Evolutionary conservation across 2,888 invertebrate species (phyloP).

Genomic region (Ochropleura leucogaster): DNA sequence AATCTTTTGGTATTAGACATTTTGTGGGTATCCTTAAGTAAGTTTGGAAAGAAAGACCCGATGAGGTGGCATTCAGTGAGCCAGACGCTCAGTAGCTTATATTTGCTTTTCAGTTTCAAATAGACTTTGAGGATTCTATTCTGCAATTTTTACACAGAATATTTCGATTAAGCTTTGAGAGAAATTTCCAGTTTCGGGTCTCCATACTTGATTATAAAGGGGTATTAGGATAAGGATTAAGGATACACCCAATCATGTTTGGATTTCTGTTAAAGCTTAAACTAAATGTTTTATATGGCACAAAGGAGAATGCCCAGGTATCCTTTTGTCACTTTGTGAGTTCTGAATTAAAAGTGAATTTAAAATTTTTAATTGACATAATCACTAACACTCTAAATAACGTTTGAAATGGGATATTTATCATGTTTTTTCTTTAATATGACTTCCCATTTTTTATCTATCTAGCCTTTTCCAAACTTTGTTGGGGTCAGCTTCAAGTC

Average conservation of each 20-base stretch:
- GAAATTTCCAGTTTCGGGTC: background rate
- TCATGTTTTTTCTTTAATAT: no score
- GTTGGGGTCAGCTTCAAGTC: no score
- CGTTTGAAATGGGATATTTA: no score
- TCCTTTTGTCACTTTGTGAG: background rate
- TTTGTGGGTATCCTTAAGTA: slow-evolving; percentile 21
- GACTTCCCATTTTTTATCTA: no score
- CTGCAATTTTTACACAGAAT: slow-evolving; percentile 9
- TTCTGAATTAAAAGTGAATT: background rate
- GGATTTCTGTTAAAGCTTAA: background rate
- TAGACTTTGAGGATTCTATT: background rate
- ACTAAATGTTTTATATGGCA: background rate
- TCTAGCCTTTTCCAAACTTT: no score
- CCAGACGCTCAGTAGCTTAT: slow-evolving; percentile 12
- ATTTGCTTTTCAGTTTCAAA: slow-evolving; percentile 23
- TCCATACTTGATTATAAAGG: background rate
- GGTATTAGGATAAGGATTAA: background rate
- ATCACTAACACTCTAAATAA: no score
- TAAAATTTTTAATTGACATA: no score
- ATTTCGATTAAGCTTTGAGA: background rate
- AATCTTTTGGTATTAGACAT: slow-evolving; percentile 45
- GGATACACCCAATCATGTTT: background rate
- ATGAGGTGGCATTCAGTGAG: slow-evolving; percentile 18
- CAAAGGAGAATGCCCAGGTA: background rate
- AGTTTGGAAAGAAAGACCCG: slow-evolving; percentile 16